Conservation (phyloP, 2,113 vertebrate species). For the Brachypteracias leptosomus region DNA sequence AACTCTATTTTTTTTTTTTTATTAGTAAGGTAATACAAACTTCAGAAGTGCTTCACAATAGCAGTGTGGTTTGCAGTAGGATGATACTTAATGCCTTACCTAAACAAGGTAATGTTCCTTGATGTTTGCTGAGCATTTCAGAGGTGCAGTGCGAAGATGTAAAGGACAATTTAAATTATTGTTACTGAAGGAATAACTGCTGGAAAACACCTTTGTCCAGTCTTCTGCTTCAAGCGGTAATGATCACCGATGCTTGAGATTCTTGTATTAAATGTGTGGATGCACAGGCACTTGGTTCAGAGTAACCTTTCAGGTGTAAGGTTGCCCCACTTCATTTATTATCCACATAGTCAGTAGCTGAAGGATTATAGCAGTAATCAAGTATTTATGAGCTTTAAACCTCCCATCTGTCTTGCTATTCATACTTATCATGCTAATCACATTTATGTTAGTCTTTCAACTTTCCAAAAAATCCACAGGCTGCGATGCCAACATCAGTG, state of each 20-base stretch:
- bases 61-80: neutral
- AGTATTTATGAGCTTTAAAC: neutral
- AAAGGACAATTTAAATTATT: neutral
- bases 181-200: neutral
- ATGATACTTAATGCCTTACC: neutral
- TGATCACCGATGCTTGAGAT: neutral
- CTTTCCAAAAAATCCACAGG: neutral
- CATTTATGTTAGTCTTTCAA: neutral
- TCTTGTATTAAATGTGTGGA: neutral
- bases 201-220: neutral
- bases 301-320: neutral
- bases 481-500: accelerated
- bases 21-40: neutral
- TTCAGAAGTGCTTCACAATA: neutral
- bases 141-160: neutral
- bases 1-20: neutral
- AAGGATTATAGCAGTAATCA: neutral
- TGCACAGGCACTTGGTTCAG: neutral
- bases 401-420: neutral
- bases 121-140: neutral
- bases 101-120: neutral
- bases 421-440: neutral
- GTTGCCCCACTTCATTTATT: neutral
- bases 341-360: neutral
- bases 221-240: neutral